These are phyloP conservation scores for Vidua chalybeata DNA, from an alignment of 2,113 vertebrate species.

Conservation along the genomic window DNA sequence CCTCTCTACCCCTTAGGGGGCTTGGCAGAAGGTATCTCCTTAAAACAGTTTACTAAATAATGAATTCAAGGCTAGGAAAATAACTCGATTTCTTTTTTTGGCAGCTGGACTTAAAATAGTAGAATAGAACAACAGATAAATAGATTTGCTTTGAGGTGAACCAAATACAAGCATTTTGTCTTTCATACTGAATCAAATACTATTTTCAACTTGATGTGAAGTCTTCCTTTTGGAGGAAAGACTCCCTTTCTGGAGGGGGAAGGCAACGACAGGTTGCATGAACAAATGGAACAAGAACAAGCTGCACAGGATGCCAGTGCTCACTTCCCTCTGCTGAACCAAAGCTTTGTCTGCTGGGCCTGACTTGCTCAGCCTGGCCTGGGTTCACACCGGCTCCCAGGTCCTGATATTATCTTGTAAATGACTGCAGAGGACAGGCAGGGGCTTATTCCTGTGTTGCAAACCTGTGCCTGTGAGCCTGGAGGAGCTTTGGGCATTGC, in stretches of 20 bases:
- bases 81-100: not conserved
- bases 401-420: not conserved
- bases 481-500: not conserved
- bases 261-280: not conserved
- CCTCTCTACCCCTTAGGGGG: constrained; percentile 90
- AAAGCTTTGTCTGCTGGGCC: not conserved
- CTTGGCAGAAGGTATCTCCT: constrained; percentile 87
- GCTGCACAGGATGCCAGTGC: not conserved
- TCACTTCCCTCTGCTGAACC: not conserved
- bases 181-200: not conserved
- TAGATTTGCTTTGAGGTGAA: not conserved
- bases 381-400: not conserved
- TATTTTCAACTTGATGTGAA: not conserved
- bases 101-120: not conserved
- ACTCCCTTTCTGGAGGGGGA: not conserved
- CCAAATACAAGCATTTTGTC: not conserved
- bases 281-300: not conserved
- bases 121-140: not conserved
- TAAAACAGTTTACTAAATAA: not conserved
- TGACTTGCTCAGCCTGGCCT: not conserved
- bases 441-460: not conserved
- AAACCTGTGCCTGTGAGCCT: not conserved
- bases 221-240: not conserved
- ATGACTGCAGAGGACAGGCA: not conserved
- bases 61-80: not conserved